These are phyloP conservation scores for Spheniscus mendiculus DNA, from an alignment of 2,113 vertebrate genomes.

Conservation along the genomic window DNA sequence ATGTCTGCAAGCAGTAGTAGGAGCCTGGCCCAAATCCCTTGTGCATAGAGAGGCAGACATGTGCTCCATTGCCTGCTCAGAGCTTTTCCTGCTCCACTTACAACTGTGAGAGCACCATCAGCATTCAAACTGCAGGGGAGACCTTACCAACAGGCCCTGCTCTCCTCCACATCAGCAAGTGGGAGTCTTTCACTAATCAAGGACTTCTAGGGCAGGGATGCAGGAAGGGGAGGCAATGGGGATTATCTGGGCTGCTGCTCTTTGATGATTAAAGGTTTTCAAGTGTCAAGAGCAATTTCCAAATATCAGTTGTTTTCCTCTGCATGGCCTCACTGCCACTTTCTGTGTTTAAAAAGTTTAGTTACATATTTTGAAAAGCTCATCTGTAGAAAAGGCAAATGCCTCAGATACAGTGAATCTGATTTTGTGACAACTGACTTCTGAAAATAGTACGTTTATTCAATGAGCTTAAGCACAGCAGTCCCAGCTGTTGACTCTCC, in stretches of 20 bases:
- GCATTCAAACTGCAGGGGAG: not conserved
- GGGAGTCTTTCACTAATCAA: not conserved
- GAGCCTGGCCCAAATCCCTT: not conserved
- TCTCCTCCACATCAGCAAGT: fast-evolving
- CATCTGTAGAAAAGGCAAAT: not conserved
- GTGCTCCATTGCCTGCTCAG: not conserved
- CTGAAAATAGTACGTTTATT: constrained; percentile 45
- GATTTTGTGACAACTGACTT: constrained; percentile 2
- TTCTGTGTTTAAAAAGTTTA: not conserved
- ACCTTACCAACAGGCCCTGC: not conserved
- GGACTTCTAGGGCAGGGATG: not conserved
- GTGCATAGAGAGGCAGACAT: fast-evolving
- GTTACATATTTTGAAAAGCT: not conserved
- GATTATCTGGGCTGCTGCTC: not conserved
- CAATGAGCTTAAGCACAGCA: not conserved
- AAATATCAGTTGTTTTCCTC: not conserved
- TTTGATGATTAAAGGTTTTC: not conserved
- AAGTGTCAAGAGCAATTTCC: not conserved
- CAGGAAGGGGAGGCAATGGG: not conserved
- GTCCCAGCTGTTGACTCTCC: constrained; percentile 17
- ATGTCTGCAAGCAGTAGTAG: not conserved
- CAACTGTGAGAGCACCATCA: not conserved
- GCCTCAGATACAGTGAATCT: not conserved
- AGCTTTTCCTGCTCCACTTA: not conserved
- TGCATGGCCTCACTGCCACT: not conserved